phyloP scores from a whole-genome alignment of 2,113 vertebrate genomes.

The Cairina moschata region DNA sequence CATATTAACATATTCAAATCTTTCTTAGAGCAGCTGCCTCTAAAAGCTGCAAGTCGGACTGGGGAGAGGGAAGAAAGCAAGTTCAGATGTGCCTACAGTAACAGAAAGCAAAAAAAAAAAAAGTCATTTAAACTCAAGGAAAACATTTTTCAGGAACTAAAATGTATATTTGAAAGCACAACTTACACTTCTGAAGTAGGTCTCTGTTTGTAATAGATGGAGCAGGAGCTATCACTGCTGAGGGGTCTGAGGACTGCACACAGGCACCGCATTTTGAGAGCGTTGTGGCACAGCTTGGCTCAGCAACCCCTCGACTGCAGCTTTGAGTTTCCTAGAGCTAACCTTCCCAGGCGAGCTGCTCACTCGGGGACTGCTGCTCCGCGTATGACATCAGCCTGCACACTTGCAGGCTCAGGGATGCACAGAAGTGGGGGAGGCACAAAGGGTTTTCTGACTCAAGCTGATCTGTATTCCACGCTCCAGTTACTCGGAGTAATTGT shows the following conservation, averaged over 20 bases:
- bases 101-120: neutral
- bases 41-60: neutral
- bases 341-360: slow-evolving; percentile 47
- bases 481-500: slow-evolving; percentile 46
- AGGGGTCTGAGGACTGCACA: slow-evolving; percentile 68
- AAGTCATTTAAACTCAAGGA: neutral
- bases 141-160: neutral
- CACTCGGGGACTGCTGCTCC: slow-evolving; percentile 32
- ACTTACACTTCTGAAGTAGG: slow-evolving; percentile 64
- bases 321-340: slow-evolving; percentile 3
- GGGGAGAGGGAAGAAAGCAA: neutral
- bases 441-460: slow-evolving; percentile 61
- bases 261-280: slow-evolving; percentile 65
- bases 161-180: neutral
- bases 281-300: neutral
- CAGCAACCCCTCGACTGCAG: neutral
- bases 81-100: neutral
- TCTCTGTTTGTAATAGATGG: slow-evolving; percentile 62
- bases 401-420: slow-evolving; percentile 44
- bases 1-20: neutral
- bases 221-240: slow-evolving; percentile 55
- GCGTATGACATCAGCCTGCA: slow-evolving; percentile 53
- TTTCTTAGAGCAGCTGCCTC: neutral
- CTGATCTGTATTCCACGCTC: slow-evolving; percentile 43
- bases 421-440: slow-evolving; percentile 37